Evolutionary conservation across 2,113 vertebrate genomes (phyloP).

Genomic region (Calcarius ornatus): DNA sequence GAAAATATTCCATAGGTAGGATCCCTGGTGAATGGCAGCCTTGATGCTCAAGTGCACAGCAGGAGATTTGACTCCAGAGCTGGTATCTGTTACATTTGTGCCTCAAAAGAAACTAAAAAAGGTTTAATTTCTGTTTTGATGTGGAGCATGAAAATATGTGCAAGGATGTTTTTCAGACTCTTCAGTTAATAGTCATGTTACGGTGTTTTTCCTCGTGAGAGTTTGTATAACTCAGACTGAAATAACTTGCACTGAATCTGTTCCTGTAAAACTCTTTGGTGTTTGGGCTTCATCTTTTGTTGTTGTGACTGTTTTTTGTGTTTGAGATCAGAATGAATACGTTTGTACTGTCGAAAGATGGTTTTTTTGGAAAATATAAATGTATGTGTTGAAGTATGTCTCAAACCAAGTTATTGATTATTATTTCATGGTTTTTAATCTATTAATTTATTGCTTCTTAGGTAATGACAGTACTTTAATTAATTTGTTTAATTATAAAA

Average conservation of each 20-base stretch:
- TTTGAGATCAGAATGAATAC: background rate
- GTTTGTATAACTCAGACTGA: background rate
- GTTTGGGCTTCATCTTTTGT: background rate
- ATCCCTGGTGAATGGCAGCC: background rate
- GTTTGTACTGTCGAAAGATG: background rate
- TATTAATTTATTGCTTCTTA: conserved; percentile 60
- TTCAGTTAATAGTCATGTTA: background rate
- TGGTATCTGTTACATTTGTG: background rate
- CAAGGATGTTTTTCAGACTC: background rate
- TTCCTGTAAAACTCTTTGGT: background rate
- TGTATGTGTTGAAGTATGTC: background rate
- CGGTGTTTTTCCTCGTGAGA: background rate
- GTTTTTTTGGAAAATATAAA: background rate
- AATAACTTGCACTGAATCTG: background rate
- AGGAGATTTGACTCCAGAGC: background rate
- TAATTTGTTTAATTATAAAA: conserved; percentile 49
- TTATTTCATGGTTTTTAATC: conserved; percentile 49
- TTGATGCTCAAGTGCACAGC: background rate
- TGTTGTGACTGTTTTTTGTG: background rate
- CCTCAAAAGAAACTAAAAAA: background rate
- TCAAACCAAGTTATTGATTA: background rate
- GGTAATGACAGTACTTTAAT: conserved; percentile 39
- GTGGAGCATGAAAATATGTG: background rate
- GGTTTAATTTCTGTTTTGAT: background rate
- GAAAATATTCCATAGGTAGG: background rate